These are phyloP conservation scores for Archegozetes longisetosus DNA, from an alignment of 1,140 invertebrate species.

Conservation along the genomic window DNA sequence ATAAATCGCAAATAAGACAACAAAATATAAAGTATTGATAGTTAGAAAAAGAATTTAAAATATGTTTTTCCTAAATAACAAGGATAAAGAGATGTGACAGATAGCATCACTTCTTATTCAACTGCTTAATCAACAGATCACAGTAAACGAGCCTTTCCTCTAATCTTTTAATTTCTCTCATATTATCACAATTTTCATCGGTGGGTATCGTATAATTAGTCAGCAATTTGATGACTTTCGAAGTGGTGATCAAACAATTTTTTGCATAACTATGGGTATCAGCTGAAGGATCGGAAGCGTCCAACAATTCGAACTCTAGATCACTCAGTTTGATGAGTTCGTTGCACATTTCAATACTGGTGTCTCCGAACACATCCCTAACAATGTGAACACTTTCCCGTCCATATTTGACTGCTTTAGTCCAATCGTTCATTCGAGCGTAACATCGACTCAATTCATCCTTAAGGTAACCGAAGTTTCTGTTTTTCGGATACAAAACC, in stretches of 20 bases:
- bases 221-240: background rate
- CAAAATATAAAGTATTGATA: too few relatives aligned
- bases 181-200: background rate
- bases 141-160: background rate
- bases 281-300: background rate
- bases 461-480: background rate
- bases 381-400: background rate
- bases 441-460: background rate
- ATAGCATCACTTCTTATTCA: background rate
- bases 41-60: too few relatives aligned
- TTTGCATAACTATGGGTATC: background rate
- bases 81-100: too few relatives aligned
- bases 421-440: background rate
- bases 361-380: background rate
- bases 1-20: too few relatives aligned
- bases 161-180: background rate
- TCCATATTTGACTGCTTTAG: background rate
- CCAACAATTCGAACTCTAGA: background rate
- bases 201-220: background rate
- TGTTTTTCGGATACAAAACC: background rate
- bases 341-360: background rate
- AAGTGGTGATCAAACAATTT: background rate
- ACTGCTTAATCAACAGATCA: background rate
- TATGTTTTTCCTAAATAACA: too few relatives aligned
- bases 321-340: background rate